Evolutionary conservation across 2,113 vertebrate genomes (phyloP).

Genomic region (Tyto alba): DNA sequence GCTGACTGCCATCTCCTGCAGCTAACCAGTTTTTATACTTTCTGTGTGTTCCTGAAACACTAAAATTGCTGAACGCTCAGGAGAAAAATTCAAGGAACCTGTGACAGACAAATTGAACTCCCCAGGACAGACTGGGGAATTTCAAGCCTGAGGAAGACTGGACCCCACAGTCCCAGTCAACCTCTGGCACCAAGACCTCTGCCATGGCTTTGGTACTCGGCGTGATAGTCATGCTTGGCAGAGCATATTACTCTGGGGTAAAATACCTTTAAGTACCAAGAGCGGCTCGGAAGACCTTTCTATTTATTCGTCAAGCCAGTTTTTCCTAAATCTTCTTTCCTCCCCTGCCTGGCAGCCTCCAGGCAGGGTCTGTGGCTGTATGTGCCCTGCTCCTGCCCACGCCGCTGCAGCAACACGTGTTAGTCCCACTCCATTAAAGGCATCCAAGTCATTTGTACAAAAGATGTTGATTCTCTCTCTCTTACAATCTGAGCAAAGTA

Average conservation of each 20-base stretch:
- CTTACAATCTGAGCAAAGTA: background rate
- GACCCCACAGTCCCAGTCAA: background rate
- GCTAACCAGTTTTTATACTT: background rate
- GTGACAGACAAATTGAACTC: background rate
- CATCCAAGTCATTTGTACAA: background rate
- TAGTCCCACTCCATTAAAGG: background rate
- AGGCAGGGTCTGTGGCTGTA: background rate
- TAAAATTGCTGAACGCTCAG: background rate
- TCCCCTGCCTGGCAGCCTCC: background rate
- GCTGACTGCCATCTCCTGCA: accelerated
- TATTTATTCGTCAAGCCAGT: background rate
- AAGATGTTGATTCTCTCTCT: background rate
- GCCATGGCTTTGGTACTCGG: background rate
- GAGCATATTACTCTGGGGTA: background rate
- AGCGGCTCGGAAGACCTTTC: background rate
- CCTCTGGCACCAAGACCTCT: background rate
- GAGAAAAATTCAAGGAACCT: background rate
- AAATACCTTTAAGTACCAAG: background rate
- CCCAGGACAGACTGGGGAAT: background rate
- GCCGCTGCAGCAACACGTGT: accelerated
- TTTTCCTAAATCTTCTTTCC: background rate
- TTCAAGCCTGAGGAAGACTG: background rate
- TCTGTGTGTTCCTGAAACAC: too few relatives aligned
- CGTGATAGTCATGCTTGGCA: accelerated
- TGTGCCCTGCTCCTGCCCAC: accelerated